phyloP scores from a whole-genome alignment of 2,113 vertebrate genomes.

The Pao palembangensis region DNA sequence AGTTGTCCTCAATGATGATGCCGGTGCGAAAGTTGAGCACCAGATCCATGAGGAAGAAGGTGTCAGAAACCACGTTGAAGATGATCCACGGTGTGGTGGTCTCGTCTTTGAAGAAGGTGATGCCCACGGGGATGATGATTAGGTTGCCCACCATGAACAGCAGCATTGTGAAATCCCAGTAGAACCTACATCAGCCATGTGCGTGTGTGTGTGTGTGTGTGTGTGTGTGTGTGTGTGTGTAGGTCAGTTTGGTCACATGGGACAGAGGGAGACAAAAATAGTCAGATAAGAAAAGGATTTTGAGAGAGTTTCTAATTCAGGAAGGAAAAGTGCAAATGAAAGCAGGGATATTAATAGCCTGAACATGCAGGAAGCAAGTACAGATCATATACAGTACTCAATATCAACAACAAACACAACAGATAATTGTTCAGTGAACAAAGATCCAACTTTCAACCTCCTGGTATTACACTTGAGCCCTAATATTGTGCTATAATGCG shows the following conservation, averaged over 20 bases:
- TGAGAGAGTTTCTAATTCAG: conserved; percentile 28
- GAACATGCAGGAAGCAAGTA: conserved; percentile 27
- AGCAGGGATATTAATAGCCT: conserved; percentile 4
- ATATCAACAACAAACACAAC: not conserved
- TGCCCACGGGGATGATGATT: conserved; percentile 97
- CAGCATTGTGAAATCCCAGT: conserved; percentile 99
- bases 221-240: not conserved
- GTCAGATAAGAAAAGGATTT: conserved; percentile 44
- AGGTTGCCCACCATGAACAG: conserved; percentile 98
- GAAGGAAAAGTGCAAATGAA: conserved; percentile 36
- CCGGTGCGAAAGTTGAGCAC: conserved; percentile 98
- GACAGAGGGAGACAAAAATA: conserved; percentile 47
- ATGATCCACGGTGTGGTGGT: conserved; percentile 96
- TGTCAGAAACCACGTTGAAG: conserved; percentile 97
- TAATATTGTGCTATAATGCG: no score
- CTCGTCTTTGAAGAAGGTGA: conserved; percentile 99
- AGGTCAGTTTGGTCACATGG: not conserved
- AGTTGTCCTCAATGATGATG: conserved; percentile 98
- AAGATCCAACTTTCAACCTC: no score
- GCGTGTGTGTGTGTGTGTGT: conserved; percentile 21
- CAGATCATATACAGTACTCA: no score
- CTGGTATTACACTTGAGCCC: no score
- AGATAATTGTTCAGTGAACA: no score
- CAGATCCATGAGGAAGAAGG: conserved; percentile 98
- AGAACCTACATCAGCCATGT: conserved; percentile 80